Percentiles rank a stretch among this genome's conserved stretches.
phyloP scores from a whole-genome alignment of 2,797 vertebrate genomes.

The Pitangus sulphuratus region DNA sequence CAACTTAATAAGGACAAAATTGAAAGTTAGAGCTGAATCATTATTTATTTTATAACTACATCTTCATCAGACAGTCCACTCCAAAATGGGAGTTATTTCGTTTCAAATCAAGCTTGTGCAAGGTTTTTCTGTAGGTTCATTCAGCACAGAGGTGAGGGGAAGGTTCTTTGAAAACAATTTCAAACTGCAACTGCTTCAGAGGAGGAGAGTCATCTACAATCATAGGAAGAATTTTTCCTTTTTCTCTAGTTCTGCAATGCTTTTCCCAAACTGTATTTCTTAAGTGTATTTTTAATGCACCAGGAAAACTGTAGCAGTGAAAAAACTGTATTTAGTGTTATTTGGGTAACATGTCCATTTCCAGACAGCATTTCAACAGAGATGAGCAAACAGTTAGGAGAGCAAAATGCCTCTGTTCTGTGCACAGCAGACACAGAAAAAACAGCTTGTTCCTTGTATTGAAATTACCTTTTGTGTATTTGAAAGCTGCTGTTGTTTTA shows the following conservation, averaged over 20 bases:
- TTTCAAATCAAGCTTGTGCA: conserved; percentile 37
- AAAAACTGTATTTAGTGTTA: background rate
- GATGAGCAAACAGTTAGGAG: background rate
- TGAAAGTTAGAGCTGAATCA: conserved; percentile 60
- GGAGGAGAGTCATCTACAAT: background rate
- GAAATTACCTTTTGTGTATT: background rate
- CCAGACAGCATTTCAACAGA: background rate
- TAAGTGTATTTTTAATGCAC: background rate
- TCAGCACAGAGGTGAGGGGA: background rate
- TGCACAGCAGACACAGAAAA: background rate
- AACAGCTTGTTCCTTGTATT: background rate
- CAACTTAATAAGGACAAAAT: conserved; percentile 70
- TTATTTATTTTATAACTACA: conserved; percentile 68
- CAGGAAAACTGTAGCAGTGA: background rate
- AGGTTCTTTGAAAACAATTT: conserved; percentile 42
- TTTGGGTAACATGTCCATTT: background rate
- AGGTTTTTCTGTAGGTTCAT: background rate
- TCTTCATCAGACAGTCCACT: conserved; percentile 56
- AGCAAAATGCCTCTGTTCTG: background rate
- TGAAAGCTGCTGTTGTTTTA: conserved; percentile 5
- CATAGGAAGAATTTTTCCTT: background rate
- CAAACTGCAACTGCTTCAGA: conserved; percentile 18
- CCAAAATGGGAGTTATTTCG: conserved; percentile 49
- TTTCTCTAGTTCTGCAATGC: background rate
- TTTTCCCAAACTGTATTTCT: background rate